Evolutionary conservation across 2,888 invertebrate genomes (phyloP).

Genomic region (Lacanobia wlatinum): DNA sequence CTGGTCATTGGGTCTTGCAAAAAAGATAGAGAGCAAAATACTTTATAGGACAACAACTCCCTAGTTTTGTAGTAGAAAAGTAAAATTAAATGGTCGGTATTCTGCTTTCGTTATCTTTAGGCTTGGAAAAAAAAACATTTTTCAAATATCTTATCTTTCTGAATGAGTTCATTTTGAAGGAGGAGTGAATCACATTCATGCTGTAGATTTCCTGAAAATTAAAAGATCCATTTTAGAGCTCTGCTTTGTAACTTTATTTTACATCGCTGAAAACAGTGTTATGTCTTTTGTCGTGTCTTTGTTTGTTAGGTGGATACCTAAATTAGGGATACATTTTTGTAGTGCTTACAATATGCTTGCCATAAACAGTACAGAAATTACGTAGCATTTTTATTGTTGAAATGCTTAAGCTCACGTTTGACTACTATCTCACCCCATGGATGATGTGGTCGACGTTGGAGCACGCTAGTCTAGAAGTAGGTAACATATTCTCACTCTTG

Average conservation of each 20-base stretch:
- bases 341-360: neutral
- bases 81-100: neutral
- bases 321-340: neutral
- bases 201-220: constrained; percentile 4
- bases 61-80: too few species aligned
- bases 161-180: constrained; percentile 9
- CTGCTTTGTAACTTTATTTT: neutral
- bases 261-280: too few species aligned
- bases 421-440: too few species aligned
- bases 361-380: neutral
- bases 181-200: neutral
- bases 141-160: constrained; percentile 38
- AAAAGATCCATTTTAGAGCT: neutral
- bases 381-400: neutral
- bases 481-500: too few species aligned
- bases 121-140: neutral
- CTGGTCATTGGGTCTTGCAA: neutral
- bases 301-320: neutral
- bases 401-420: too few species aligned
- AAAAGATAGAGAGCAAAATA: too few species aligned
- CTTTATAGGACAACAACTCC: too few species aligned
- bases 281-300: too few species aligned
- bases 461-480: neutral
- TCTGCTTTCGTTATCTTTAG: neutral
- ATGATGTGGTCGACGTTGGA: neutral